Base-by-base conservation (phyloP, 2,797 vertebrate genomes). In the Chelon auratus region DNA sequence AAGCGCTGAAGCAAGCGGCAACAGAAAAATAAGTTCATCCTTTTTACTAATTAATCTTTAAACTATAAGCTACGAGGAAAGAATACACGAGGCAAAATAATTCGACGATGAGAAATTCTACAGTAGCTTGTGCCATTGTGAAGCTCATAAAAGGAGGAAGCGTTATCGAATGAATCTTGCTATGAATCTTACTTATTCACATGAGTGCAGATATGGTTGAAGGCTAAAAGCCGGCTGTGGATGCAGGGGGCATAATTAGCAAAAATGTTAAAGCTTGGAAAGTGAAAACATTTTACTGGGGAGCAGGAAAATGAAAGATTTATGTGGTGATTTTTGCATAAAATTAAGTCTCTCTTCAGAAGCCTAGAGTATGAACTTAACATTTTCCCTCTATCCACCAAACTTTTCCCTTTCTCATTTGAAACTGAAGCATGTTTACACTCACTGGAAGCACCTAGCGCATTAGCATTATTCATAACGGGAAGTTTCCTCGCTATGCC, bases 401-500 rank as follows among this genome's bases (percentile, higher is more conserved):
- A 83, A 75, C 67, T 68, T 75, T 63, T 68, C 62, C 59, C 65
- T 66, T 81, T 76, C 85, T 71, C 40, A 64, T 75, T 81, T 86
- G 81, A 68, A 86, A 87, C 74, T 79, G 77, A 83, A 80, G 74
- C 87, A 58, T 89, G 79, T 88, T 90, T 88, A 76, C 72, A 75
- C 83, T 80, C 82, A 75, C 62, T 86, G 70, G 73, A 80, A 91
- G 75, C 74, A 85, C 80, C 82, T 70, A 48, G 57, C 22, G 62
- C 75, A 88, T 91, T 91, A 91, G 82, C 87, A 93, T 93, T 89
- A 91, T 91, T 93, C 88, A 87, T 90, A 86, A 82, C 65, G 33
- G 0, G 61, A 80, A 68, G 82, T 70, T 75, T 80, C 62, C 60
- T 69, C 39, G 14, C 68, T 81, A 72, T 33, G 55, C 79, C 81